Conservation (phyloP, 2,113 vertebrate species). For the Ammodytes marinus region DNA sequence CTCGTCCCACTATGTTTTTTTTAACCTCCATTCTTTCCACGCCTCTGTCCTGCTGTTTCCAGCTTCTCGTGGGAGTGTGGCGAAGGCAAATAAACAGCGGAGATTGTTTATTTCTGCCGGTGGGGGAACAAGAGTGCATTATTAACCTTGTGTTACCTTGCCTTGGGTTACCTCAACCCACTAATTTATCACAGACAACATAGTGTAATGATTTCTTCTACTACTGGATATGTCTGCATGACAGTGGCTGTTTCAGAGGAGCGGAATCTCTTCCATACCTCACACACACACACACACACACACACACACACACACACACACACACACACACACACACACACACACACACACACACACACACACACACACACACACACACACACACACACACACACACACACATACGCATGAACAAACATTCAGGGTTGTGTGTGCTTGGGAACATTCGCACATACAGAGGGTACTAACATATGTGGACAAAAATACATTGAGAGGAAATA, state of each 20-base stretch:
- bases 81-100: constrained; percentile 83
- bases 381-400: not conserved
- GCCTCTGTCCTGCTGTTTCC: constrained; percentile 83
- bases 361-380: not conserved
- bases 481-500: constrained; percentile 17
- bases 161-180: constrained; percentile 80
- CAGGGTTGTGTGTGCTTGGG: constrained; percentile 41
- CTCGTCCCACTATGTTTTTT: constrained; percentile 70
- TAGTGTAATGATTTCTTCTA: constrained; percentile 68
- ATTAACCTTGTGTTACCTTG: constrained; percentile 85
- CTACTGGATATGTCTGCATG: constrained; percentile 70
- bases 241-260: constrained; percentile 69
- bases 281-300: too few species aligned
- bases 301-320: too few species aligned
- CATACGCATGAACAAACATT: constrained; percentile 41
- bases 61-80: constrained; percentile 79
- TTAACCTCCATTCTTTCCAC: constrained; percentile 69
- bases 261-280: constrained; percentile 64
- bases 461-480: constrained; percentile 29
- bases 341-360: not conserved
- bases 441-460: constrained; percentile 42
- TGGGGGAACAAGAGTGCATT: constrained; percentile 77
- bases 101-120: constrained; percentile 82
- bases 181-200: constrained; percentile 79
- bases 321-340: not conserved